Percentiles rank a stretch among this genome's conserved stretches.
Evolutionary conservation across 2,888 invertebrate species (phyloP).

Genomic region (Hypolimnas misippus): DNA sequence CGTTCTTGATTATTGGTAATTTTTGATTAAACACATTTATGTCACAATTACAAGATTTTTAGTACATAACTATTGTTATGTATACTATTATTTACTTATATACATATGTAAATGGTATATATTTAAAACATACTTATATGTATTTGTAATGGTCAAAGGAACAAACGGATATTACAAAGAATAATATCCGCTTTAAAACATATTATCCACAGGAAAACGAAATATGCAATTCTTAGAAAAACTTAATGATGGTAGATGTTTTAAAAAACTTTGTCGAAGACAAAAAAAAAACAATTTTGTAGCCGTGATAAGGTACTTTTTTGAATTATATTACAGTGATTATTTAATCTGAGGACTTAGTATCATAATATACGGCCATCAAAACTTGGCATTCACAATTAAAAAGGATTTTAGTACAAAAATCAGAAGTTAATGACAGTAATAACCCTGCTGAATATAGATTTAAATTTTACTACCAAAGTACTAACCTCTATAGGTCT

Average conservation of each 20-base stretch:
- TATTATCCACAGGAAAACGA: constrained; percentile 21
- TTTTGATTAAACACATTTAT: not conserved
- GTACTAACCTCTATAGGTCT: no score
- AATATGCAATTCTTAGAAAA: constrained; percentile 14
- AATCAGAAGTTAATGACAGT: no score
- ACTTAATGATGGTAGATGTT: constrained; percentile 19
- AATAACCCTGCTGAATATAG: no score
- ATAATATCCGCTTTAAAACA: constrained; percentile 26
- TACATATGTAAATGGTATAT: not conserved
- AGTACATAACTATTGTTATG: not conserved
- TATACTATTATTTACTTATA: not conserved
- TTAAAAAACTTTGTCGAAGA: not conserved
- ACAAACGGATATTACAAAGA: constrained; percentile 24
- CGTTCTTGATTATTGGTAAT: not conserved
- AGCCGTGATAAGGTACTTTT: no score
- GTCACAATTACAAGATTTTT: not conserved
- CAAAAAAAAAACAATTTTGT: not conserved
- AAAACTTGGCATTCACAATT: no score
- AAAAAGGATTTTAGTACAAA: no score
- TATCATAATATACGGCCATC: no score
- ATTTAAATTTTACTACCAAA: no score
- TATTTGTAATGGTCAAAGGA: not conserved
- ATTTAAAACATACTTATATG: not conserved
- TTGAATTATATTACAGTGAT: no score
- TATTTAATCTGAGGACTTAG: no score